Evolutionary conservation across 2,888 invertebrate genomes (phyloP).

Genomic region (Eupithecia inturbata): DNA sequence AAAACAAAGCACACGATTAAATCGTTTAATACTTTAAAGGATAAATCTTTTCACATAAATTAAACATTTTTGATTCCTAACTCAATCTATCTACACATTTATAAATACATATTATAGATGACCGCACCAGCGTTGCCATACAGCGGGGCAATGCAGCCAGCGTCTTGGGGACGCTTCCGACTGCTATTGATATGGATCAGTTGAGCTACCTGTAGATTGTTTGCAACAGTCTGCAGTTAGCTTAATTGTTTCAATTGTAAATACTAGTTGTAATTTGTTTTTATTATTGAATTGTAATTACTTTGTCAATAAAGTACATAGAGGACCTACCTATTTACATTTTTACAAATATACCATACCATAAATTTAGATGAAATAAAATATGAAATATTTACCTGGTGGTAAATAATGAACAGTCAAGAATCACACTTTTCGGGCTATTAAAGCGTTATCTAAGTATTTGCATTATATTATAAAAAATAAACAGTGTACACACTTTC

Average conservation of each 20-base stretch:
- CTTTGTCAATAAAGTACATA: too few relatives aligned
- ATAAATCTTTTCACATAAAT: constrained; percentile 38
- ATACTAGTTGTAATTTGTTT: too few relatives aligned
- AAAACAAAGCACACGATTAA: constrained; percentile 49
- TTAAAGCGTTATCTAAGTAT: not conserved
- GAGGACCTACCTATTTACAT: constrained; percentile 28
- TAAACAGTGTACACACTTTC: not conserved
- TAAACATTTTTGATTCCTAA: constrained; percentile 28
- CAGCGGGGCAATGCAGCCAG: too few relatives aligned
- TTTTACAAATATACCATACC: constrained; percentile 15
- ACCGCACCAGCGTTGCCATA: too few relatives aligned
- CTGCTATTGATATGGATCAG: too few relatives aligned
- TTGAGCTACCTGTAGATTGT: too few relatives aligned
- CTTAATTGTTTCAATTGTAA: too few relatives aligned
- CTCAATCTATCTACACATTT: constrained; percentile 22
- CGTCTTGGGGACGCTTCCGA: too few relatives aligned
- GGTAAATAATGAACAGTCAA: not conserved
- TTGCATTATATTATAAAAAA: not conserved
- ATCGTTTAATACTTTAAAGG: constrained; percentile 56
- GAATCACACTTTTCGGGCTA: not conserved
- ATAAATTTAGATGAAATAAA: not conserved
- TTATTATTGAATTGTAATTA: too few relatives aligned
- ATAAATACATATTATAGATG: not conserved
- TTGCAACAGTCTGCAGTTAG: too few relatives aligned
- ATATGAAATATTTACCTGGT: not conserved